phyloP scores from a whole-genome alignment of 2,888 invertebrate species.

The Eupithecia inturbata region DNA sequence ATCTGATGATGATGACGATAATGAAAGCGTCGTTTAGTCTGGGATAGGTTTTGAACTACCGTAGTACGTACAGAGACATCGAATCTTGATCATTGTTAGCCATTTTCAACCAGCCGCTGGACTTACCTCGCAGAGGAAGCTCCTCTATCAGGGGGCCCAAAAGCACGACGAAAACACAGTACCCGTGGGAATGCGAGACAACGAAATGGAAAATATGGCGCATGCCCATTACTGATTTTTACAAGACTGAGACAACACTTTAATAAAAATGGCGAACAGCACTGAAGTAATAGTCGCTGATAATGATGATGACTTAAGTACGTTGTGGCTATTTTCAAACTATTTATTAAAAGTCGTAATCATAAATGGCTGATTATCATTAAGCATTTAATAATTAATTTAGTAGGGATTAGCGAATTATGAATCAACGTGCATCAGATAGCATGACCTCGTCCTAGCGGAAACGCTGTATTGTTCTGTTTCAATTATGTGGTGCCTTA shows the following conservation, averaged over 20 bases:
- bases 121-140: neutral
- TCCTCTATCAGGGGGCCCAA: neutral
- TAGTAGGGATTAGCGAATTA: neutral
- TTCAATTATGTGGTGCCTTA: constrained; percentile 9
- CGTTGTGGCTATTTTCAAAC: neutral
- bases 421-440: constrained; percentile 1
- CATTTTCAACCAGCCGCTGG: neutral
- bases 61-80: neutral
- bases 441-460: constrained; percentile 1
- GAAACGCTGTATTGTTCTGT: constrained; percentile 11
- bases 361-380: neutral
- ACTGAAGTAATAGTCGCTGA: neutral
- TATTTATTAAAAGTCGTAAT: neutral
- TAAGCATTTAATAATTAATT: neutral
- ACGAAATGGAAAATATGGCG: neutral
- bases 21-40: too few species aligned
- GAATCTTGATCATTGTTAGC: neutral
- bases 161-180: neutral
- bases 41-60: neutral
- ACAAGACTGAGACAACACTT: neutral
- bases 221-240: neutral
- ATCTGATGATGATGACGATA: too few species aligned
- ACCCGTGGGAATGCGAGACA: neutral
- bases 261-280: neutral
- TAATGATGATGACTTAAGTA: neutral